Conservation (phyloP, 2,797 vertebrate species). For the Pipistrellus nathusii region DNA sequence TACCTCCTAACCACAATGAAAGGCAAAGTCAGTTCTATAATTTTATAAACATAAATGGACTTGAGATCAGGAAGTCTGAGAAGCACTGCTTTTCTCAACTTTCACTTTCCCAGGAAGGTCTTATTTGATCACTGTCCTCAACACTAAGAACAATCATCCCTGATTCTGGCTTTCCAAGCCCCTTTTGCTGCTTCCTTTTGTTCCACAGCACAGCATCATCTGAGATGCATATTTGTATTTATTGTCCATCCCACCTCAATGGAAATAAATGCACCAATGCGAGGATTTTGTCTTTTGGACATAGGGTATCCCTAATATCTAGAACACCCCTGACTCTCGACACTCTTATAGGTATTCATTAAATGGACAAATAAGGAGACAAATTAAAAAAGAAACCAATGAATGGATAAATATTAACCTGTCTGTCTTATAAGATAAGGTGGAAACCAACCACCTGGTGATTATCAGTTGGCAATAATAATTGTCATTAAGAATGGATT, state of each 20-base stretch:
- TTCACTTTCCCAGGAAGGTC: background rate
- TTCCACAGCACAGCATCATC: fast-evolving
- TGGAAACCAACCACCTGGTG: background rate
- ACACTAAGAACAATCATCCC: background rate
- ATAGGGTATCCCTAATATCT: background rate
- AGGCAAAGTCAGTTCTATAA: background rate
- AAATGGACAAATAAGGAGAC: background rate
- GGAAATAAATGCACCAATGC: background rate
- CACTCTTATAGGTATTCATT: background rate
- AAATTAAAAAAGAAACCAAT: slow-evolving; percentile 10
- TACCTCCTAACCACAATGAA: background rate
- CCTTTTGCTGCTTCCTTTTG: background rate
- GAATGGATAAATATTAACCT: slow-evolving; percentile 25
- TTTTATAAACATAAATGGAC: background rate
- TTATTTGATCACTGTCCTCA: background rate
- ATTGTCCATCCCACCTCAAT: too few relatives aligned
- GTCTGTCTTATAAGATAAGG: background rate
- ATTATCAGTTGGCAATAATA: slow-evolving; percentile 58
- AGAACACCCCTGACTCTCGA: background rate
- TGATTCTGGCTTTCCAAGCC: background rate
- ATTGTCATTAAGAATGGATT: slow-evolving; percentile 40
- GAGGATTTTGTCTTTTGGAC: background rate
- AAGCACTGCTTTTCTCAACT: background rate
- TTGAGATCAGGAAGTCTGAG: background rate
- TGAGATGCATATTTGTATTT: fast-evolving